phyloP scores from a whole-genome alignment of 1,140 invertebrate genomes.

The Anastrepha obliqua region DNA sequence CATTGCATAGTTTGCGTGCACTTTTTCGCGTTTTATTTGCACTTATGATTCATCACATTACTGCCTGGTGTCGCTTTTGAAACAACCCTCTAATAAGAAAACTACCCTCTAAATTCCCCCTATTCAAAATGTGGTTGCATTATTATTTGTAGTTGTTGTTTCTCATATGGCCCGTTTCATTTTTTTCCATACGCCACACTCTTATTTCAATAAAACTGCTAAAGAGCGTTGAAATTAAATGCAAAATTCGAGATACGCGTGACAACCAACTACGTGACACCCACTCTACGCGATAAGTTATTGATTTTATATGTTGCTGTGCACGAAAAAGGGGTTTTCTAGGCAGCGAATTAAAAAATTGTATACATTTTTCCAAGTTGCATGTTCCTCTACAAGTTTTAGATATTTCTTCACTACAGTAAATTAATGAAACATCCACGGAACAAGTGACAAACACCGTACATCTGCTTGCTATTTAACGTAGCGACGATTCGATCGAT shows the following conservation, averaged over 20 bases:
- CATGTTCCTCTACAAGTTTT: too few relatives aligned
- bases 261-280: constrained; percentile 46
- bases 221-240: constrained; percentile 47
- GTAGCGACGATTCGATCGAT: too few relatives aligned
- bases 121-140: constrained; percentile 27
- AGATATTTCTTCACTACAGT: too few relatives aligned
- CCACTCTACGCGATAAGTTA: constrained; percentile 28
- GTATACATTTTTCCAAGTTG: too few relatives aligned
- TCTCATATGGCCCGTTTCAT: neutral
- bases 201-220: constrained; percentile 8
- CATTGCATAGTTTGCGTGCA: neutral
- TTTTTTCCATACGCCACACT: neutral
- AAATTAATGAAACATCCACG: too few relatives aligned
- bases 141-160: constrained; percentile 46
- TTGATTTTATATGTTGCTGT: constrained; percentile 27
- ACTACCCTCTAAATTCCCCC: constrained; percentile 27
- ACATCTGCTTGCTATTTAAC: too few relatives aligned
- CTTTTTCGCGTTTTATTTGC: constrained; percentile 45
- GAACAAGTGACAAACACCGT: too few relatives aligned
- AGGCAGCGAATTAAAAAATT: neutral
- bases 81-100: constrained; percentile 25
- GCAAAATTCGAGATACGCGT: constrained; percentile 28
- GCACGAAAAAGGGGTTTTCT: neutral
- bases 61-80: constrained; percentile 22
- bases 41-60: constrained; percentile 48